Percentiles rank a stretch among this genome's conserved stretches.
Evolutionary conservation across 2,888 invertebrate species (phyloP).

Genomic region (Drosophila aldrichi): DNA sequence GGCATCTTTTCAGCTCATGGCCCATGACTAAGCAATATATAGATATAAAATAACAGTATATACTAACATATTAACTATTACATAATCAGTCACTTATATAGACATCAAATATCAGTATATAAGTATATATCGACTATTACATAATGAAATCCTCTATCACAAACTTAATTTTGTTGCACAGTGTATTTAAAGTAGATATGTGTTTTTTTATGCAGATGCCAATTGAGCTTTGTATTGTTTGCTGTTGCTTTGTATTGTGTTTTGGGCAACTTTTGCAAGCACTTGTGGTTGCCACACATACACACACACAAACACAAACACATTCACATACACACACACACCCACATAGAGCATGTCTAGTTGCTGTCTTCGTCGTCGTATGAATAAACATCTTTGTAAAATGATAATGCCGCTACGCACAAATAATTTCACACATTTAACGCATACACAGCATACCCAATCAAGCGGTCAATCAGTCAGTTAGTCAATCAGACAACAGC

Average conservation of each 20-base stretch:
- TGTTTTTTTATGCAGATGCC: conserved; percentile 41
- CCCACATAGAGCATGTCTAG: neutral
- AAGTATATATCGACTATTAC: neutral
- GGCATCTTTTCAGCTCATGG: neutral
- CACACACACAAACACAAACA: neutral
- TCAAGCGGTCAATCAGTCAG: conserved; percentile 26
- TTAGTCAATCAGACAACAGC: conserved; percentile 12
- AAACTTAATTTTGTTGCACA: conserved; percentile 7
- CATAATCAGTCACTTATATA: neutral
- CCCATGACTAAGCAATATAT: neutral
- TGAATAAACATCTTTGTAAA: conserved; percentile 82
- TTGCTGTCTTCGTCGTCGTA: conserved; percentile 17
- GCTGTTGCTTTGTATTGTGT: conserved; percentile 5
- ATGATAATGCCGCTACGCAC: conserved; percentile 71
- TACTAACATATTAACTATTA: neutral
- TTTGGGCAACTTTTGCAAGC: conserved; percentile 56
- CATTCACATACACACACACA: neutral
- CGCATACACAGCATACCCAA: conserved; percentile 61
- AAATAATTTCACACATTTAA: conserved; percentile 75
- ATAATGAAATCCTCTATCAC: neutral
- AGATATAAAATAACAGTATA: neutral
- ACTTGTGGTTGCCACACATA: conserved; percentile 36
- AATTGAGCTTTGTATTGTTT: conserved; percentile 32
- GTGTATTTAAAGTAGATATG: conserved; percentile 20
- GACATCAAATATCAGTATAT: neutral